Base-by-base conservation (phyloP, 2,113 vertebrate genomes). In the Cinclus mexicanus region DNA sequence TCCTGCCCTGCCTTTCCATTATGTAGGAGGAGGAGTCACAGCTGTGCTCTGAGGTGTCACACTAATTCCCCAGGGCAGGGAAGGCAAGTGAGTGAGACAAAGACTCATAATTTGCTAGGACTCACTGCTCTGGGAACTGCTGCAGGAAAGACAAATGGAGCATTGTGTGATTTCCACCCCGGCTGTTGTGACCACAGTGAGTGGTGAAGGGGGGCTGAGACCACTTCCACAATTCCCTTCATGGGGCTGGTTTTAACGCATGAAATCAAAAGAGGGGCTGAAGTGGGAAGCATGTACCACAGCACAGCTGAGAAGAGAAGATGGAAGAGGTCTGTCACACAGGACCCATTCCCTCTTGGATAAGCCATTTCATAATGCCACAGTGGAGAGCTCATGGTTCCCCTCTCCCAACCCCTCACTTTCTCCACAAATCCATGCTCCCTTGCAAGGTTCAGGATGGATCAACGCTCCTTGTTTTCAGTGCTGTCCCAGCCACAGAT, bases 401-500 rank as follows among this genome's bases (percentile, higher is more conserved):
- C 60, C 6, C 16, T 63, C 49, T 69, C 64, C 52, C 37, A 55
- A 1, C 26, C 74, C 39, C 46, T 69, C 3, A 6, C 24, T 80
- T 68, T n/a, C 55, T 55, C 49, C 42, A 75, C 1, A 1, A 80
- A 80, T 41, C 39, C 3, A 3, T 10, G 7, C 11, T 80, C 44
- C 33, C 0, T 0, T 0, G 0, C 15, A 41, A 44, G 37, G n/a
- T 10, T 79, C 37, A 69, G 41, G 53, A 55, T 2, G 15, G 44
- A 90, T 37, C 23, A 42, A 44, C 44, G 50, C 35, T 87, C 29
- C n/a, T 60, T 29, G 49, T 39, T 87, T 63, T 64, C 24, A 69
- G 19, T 1, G 1, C 50, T 50, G 14, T 24, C 77, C 31, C 28
- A 35, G 24, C 35, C 31, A 6, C 16, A 37, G 13, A 17, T 47